Base-by-base conservation (phyloP, 1,140 invertebrate genomes). In the Zaprionus ghesquierei region DNA sequence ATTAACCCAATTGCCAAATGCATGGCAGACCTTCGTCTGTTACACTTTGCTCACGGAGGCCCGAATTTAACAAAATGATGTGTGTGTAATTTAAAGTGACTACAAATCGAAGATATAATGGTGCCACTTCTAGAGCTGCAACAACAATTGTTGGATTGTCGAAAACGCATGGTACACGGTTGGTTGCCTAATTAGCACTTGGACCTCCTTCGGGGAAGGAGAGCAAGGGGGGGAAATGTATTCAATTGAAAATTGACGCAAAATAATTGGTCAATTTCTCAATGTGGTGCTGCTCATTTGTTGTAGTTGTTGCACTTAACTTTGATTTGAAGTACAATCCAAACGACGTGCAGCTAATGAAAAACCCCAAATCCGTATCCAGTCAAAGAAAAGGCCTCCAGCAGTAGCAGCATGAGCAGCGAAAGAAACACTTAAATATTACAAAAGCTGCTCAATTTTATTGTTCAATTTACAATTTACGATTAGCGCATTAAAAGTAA, bases 401-500 rank as follows among this genome's bases (percentile, higher is more conserved):
- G 53, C 60, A 27, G 29, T 12, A 33, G 27, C 27, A 25, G 25
- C 25, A 29, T 10, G 9, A 33, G 31, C 49, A 31, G 41, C 53
- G n/a, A 62, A 12, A 41, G 66, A 58, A 72, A 74, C 79, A 89
- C 81, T 89, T 89, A 84, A 80, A 75, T 75, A 72, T 89, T 89
- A 89, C 84, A 89, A 84, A 77, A 89, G 69, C 68, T 63, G 50
- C 68, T 53, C 49, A 46, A 55, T 73, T 59, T 76, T 84, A 49
- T 61, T 73, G 62, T 35, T 50, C 82, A 73, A 72, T 73, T 79
- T 75, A 77, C 79, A 64, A 75, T 86, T 86, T 73, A 81, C 82
- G 66, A 89, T 82, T 81, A 72, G 79, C 65, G 75, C 79, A 82
- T 89, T 87, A 89, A 87, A 89, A 79, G 61, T 89, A 69, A 80